These are phyloP conservation scores for Cyprinodon tularosa DNA, from an alignment of 2,113 vertebrate genomes.

Conservation along the genomic window DNA sequence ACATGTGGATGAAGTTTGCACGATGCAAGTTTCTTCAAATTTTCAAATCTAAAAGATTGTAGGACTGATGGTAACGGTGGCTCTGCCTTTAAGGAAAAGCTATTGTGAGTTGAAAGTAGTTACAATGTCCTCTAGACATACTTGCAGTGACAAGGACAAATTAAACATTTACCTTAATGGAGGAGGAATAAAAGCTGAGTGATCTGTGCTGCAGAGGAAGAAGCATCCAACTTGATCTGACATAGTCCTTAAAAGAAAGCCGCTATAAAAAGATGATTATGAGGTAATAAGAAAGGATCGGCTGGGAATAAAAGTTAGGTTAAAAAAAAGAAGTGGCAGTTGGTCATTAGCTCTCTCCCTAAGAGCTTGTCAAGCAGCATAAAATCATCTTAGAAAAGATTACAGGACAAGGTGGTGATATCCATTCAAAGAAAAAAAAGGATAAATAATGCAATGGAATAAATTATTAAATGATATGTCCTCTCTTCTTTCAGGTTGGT, in stretches of 20 bases:
- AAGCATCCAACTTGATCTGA: conserved; percentile 23
- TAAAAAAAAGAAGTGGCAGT: neutral
- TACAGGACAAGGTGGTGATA: conserved; percentile 24
- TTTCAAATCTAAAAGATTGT: neutral
- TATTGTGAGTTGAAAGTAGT: conserved; percentile 6
- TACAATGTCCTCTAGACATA: conserved; percentile 34
- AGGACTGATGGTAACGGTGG: conserved; percentile 1
- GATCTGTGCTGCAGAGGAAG: conserved; percentile 27
- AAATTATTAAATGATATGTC: conserved; percentile 71
- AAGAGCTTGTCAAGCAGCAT: conserved; percentile 21
- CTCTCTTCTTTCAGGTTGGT: conserved; percentile 51
- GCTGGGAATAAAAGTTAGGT: conserved; percentile 12
- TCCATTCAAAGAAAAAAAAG: conserved; percentile 53
- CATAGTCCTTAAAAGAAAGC: conserved; percentile 35
- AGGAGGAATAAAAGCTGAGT: conserved; percentile 37
- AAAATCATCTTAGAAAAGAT: conserved; percentile 33
- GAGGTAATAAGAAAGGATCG: conserved; percentile 25
- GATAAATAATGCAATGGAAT: conserved; percentile 70
- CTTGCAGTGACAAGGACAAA: conserved; percentile 60
- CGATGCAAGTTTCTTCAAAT: neutral
- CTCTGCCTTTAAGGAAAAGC: conserved; percentile 8
- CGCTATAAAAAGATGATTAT: conserved; percentile 38
- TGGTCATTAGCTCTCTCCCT: conserved; percentile 29
- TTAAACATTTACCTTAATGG: conserved; percentile 75
- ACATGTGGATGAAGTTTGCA: neutral